phyloP scores from a whole-genome alignment of 2,797 vertebrate genomes.

The Threskiornis aethiopicus region DNA sequence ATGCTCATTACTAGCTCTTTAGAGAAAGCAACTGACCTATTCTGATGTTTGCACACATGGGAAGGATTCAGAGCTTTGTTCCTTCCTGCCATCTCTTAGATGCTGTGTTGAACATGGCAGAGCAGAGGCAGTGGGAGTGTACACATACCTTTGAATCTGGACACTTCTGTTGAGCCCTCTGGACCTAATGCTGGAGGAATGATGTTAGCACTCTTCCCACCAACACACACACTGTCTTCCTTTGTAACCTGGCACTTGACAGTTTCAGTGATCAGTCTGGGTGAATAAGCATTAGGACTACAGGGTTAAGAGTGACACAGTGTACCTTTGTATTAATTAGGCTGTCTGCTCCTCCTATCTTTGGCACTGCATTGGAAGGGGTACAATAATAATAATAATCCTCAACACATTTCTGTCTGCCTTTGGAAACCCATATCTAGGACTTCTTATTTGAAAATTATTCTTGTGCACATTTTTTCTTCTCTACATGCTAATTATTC shows the following conservation, averaged over 20 bases:
- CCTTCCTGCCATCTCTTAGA: not conserved
- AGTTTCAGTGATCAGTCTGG: not conserved
- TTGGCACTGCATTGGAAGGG: not conserved
- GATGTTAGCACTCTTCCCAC: not conserved
- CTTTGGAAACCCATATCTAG: not conserved
- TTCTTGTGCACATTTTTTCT: not conserved
- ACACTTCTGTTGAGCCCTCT: not conserved
- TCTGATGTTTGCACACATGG: not conserved
- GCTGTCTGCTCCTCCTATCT: not conserved
- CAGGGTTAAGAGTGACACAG: not conserved
- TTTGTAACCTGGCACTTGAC: not conserved
- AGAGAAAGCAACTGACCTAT: not conserved
- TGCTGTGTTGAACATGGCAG: not conserved
- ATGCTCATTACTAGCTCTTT: not conserved
- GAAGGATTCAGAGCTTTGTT: not conserved
- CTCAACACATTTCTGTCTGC: not conserved
- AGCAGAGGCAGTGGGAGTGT: not conserved
- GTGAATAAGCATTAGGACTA: not conserved
- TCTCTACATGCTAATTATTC: not conserved
- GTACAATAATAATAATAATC: not conserved
- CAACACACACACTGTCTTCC: not conserved
- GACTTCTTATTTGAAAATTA: not conserved
- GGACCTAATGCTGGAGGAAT: not conserved
- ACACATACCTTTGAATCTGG: not conserved
- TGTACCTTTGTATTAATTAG: constrained; percentile 1